These are phyloP conservation scores for Theonella swinhoei DNA, from an alignment of 37 sponge, comb jelly and placozoan genomes.

Conservation along the genomic window DNA sequence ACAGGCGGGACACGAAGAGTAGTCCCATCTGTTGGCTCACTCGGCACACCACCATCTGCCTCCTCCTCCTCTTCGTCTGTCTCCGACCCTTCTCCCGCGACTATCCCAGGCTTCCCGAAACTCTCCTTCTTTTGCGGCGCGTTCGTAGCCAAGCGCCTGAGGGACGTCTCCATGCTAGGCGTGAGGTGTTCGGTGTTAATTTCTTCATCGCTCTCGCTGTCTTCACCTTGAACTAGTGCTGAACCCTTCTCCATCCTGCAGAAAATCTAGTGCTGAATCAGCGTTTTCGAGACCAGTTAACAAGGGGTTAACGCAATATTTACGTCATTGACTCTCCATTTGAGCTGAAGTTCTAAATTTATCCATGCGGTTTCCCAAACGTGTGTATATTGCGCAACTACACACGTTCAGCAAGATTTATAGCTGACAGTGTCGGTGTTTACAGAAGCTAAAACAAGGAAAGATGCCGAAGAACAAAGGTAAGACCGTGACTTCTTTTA, in stretches of 20 bases:
- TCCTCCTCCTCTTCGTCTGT: slow-evolving; percentile 70
- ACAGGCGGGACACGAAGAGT: neutral
- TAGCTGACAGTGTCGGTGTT: too few species aligned
- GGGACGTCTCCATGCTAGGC: slow-evolving; percentile 12
- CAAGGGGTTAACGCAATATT: slow-evolving; percentile 1
- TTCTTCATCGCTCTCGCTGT: slow-evolving; percentile 76
- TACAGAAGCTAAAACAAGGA: too few species aligned
- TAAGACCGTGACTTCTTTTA: too few species aligned
- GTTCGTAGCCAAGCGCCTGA: neutral
- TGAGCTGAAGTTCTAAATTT: too few species aligned
- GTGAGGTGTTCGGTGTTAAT: slow-evolving; percentile 59
- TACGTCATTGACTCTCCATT: neutral
- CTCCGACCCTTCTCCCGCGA: slow-evolving; percentile 76
- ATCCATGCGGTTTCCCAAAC: too few species aligned
- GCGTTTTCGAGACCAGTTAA: neutral
- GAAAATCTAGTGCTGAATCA: too few species aligned
- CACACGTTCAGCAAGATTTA: too few species aligned
- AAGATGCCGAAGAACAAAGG: too few species aligned
- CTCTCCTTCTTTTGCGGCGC: neutral
- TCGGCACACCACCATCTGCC: too few species aligned
- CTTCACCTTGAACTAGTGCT: slow-evolving; percentile 75
- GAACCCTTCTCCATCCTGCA: neutral
- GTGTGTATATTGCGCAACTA: too few species aligned
- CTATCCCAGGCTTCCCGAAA: slow-evolving; percentile 36
- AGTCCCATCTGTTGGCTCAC: slow-evolving; percentile 5